Evolutionary conservation across 2,888 invertebrate genomes (phyloP).

Genomic region (Balanococcus diminutus): DNA sequence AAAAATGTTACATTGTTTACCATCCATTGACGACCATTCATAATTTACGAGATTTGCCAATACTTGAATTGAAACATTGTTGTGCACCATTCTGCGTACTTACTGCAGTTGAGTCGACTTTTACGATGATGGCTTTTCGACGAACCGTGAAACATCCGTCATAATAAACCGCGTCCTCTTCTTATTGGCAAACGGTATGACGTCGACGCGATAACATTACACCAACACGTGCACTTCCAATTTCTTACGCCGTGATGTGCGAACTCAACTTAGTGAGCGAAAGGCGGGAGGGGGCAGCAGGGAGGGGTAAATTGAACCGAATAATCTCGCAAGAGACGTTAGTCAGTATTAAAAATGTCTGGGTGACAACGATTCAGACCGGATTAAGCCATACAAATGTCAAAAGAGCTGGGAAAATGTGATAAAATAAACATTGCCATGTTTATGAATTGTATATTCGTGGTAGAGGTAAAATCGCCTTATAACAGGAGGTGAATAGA

Average conservation of each 20-base stretch:
- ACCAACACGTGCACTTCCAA: not conserved
- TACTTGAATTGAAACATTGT: too few species aligned
- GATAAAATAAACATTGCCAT: too few species aligned
- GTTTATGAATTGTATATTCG: too few species aligned
- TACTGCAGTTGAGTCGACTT: not conserved
- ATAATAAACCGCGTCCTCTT: slow-evolving; percentile 4
- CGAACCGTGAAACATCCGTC: slow-evolving; percentile 8
- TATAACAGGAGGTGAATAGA: too few species aligned
- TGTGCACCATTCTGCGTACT: not conserved
- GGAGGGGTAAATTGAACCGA: not conserved
- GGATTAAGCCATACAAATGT: not conserved
- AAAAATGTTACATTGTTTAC: not conserved
- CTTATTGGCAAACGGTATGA: not conserved
- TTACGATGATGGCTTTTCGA: slow-evolving; percentile 13
- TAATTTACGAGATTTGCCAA: not conserved
- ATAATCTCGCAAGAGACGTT: not conserved
- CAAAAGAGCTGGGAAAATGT: not conserved
- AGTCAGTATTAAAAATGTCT: not conserved
- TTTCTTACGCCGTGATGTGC: not conserved
- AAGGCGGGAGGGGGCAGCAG: not conserved
- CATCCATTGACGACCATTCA: not conserved
- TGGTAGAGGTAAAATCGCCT: too few species aligned
- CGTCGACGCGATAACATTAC: not conserved
- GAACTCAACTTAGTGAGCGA: too few species aligned
- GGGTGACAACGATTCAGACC: not conserved